Percentiles rank a stretch among this genome's conserved stretches.
phyloP scores from a whole-genome alignment of 2,888 invertebrate species.

The Troides oblongomaculatus region DNA sequence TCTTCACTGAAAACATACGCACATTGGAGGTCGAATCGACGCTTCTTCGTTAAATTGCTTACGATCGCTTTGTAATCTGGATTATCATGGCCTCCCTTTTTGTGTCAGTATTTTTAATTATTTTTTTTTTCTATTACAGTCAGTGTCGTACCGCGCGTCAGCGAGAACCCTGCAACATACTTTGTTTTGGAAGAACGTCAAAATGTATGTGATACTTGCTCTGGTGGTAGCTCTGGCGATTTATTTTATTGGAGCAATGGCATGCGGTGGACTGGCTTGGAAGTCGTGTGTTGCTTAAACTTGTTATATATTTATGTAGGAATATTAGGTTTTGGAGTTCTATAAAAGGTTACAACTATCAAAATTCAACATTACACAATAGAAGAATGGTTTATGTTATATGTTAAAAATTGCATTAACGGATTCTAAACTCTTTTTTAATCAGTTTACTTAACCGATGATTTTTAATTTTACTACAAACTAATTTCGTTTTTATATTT shows the following conservation, averaged over 20 bases:
- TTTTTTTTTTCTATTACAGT: slow-evolving; percentile 79
- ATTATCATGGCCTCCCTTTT: too few species aligned
- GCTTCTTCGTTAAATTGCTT: too few species aligned
- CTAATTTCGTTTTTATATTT: too few species aligned
- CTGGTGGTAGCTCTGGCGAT: slow-evolving; percentile 85
- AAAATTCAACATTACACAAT: not conserved
- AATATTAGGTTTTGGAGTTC: not conserved
- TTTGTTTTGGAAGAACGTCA: slow-evolving; percentile 96
- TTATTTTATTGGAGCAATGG: slow-evolving; percentile 92
- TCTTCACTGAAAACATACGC: too few species aligned
- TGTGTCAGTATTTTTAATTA: not conserved
- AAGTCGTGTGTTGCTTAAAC: slow-evolving; percentile 81
- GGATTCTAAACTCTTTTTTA: too few species aligned
- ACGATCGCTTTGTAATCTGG: too few species aligned
- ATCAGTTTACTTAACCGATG: too few species aligned
- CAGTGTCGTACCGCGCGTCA: slow-evolving; percentile 91
- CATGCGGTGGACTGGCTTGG: slow-evolving; percentile 92
- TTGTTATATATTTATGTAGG: not conserved
- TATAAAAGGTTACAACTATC: not conserved
- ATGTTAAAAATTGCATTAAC: too few species aligned
- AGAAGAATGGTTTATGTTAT: not conserved
- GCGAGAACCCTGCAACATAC: slow-evolving; percentile 92
- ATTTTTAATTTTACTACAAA: too few species aligned
- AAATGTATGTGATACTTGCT: slow-evolving; percentile 87
- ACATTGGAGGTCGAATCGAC: too few species aligned